Percentiles rank a stretch among this genome's conserved stretches.
These are phyloP conservation scores for Mus spretus DNA, from an alignment of 2,797 vertebrate genomes.

Conservation along the genomic window DNA sequence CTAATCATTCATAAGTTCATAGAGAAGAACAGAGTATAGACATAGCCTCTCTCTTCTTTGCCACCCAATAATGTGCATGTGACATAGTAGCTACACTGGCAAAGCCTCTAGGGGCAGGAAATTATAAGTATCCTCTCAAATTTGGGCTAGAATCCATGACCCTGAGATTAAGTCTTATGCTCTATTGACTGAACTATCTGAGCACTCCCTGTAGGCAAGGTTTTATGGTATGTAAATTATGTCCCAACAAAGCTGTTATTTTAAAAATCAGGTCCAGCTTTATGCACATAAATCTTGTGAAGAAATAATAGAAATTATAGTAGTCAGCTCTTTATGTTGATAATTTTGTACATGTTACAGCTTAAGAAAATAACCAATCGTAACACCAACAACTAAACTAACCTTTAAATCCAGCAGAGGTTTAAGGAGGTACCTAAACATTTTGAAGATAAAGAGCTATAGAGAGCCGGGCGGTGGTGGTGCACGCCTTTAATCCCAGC, in stretches of 20 bases:
- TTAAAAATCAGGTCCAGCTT: conserved; percentile 21
- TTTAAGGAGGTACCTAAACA: conserved; percentile 15
- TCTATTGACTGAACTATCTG: not conserved
- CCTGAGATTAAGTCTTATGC: not conserved
- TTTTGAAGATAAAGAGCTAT: conserved; percentile 38
- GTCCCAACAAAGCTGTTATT: conserved; percentile 27
- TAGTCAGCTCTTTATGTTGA: conserved; percentile 14
- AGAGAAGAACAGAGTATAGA: not conserved
- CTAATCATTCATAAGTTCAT: not conserved
- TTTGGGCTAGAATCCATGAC: not conserved
- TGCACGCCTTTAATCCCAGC: too few species aligned
- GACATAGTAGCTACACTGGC: not conserved
- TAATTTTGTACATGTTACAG: conserved; percentile 21
- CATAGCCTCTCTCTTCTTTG: not conserved
- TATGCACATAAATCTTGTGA: conserved; percentile 25
- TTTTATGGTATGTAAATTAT: conserved; percentile 48
- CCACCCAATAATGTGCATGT: not conserved
- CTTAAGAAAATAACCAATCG: not conserved
- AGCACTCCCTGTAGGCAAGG: not conserved
- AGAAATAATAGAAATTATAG: conserved; percentile 32
- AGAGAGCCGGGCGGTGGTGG: not conserved
- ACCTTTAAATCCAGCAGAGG: not conserved
- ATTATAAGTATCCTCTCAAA: not conserved
- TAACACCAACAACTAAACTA: not conserved
- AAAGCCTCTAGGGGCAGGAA: not conserved